Evolutionary conservation across 2,888 invertebrate species (phyloP).

Genomic region (Osmoderma eremita): DNA sequence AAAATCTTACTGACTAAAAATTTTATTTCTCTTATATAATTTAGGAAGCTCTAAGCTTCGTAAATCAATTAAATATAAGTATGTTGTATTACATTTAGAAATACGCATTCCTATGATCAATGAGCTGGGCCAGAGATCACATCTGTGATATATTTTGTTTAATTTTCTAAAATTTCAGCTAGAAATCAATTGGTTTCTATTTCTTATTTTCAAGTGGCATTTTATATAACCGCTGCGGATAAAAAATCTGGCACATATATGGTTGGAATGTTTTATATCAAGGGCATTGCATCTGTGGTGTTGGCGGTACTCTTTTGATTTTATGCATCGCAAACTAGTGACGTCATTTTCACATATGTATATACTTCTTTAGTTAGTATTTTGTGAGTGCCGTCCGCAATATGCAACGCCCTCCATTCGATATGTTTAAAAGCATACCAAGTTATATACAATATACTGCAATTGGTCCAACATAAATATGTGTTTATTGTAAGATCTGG

Average conservation of each 20-base stretch:
- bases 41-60: slow-evolving; percentile 52
- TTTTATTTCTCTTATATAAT: slow-evolving; percentile 45
- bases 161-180: slow-evolving; percentile 40
- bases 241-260: slow-evolving; percentile 74
- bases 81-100: slow-evolving; percentile 46
- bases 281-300: slow-evolving; percentile 19
- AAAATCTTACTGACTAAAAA: slow-evolving; percentile 57
- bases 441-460: slow-evolving; percentile 55
- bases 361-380: slow-evolving; percentile 9
- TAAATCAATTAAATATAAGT: slow-evolving; percentile 41
- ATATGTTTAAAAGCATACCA: slow-evolving; percentile 58
- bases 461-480: slow-evolving; percentile 57
- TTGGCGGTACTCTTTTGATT: slow-evolving; percentile 27
- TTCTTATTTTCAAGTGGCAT: slow-evolving; percentile 46
- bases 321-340: not conserved
- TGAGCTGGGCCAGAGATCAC: slow-evolving; percentile 48
- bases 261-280: slow-evolving; percentile 69
- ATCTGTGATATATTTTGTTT: slow-evolving; percentile 40
- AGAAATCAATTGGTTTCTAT: slow-evolving; percentile 53
- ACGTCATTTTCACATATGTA: not conserved
- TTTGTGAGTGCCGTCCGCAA: slow-evolving; percentile 18
- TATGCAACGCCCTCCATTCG: slow-evolving; percentile 46
- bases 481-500: slow-evolving; percentile 61
- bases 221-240: slow-evolving; percentile 62
- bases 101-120: slow-evolving; percentile 45